Evolutionary conservation across 1,140 invertebrate species (phyloP).

Genomic region (fruit fly (Drosophila melanogaster)): Release_6_plus_ISO1_MT NT_033779.5:12250001-12250500

Average conservation of each 20-base stretch:
- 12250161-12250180: slow-evolving; percentile 12
- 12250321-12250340: slow-evolving; percentile 83
- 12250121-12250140: slow-evolving; percentile 14
- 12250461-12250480: background rate
- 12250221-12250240: slow-evolving; percentile 35
- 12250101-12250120: too few relatives aligned
- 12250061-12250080: too few relatives aligned
- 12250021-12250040: too few relatives aligned
- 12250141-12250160: background rate
- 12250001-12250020: too few relatives aligned
- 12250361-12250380: slow-evolving; percentile 11
- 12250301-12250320: slow-evolving; percentile 82
- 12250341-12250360: slow-evolving; percentile 76
- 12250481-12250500: slow-evolving; percentile 78
- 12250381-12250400: slow-evolving; percentile 55
- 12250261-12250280: slow-evolving; percentile 18
- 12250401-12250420: slow-evolving; percentile 76
- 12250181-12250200: slow-evolving; percentile 43
- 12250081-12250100: too few relatives aligned
- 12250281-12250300: slow-evolving; percentile 52
- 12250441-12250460: slow-evolving; percentile 4
- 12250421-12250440: slow-evolving; percentile 47
- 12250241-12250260: slow-evolving; percentile 21
- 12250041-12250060: too few relatives aligned
- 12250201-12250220: slow-evolving; percentile 15